Base-by-base conservation (phyloP, 2,888 invertebrate species). In the Drosophila neutralis region DNA sequence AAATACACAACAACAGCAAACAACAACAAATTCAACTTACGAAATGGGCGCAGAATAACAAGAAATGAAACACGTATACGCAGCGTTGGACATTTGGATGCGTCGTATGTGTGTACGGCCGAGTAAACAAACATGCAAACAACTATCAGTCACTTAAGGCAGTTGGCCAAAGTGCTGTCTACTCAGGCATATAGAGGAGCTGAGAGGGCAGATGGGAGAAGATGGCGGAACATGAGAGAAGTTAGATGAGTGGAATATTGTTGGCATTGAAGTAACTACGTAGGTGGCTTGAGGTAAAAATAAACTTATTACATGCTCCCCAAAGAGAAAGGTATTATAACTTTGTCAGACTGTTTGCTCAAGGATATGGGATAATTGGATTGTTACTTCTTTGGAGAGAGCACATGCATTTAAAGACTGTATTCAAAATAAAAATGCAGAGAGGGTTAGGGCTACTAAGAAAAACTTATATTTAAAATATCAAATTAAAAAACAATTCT, bases 61-160 rank as follows among this genome's bases (percentile, higher is more conserved):
- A 45, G 29, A 78, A 69, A 52, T 62, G 68, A 45, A 81, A 61
- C 69, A 78, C 57, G 64, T 52, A 74, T 70, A 70, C 80, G 87
- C 77, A 72, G 64, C 40, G 79, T 82, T 71, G 70, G 33, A 54
- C 62, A 58, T 57, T 27, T 45, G 45, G 45, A 45, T 45, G 24
- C 24, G 15, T 8, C 18, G 36, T 11, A 24, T 69, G 69, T 73
- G 53, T 73, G 63, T 49, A 57, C 63, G 69, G 66, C 65, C 60
- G 73, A 73, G 75, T 73, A 90, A 83, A 86, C 76, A 89, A 88
- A 78, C 90, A 73, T 69, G 75, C 84, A 89, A 87, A 83, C 90
- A 86, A 90, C 86, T 89, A 90, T 90, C 90, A 84, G 84, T 87
- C 86, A 89, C 86, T 87, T 90, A 87, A 89, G 76, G 74, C 69